A percentile compares a stretch with the other conserved stretches of the same genome.
Evolutionary conservation across 1,140 invertebrate species (phyloP).

Genomic region (Paraescarpia echinospica): DNA sequence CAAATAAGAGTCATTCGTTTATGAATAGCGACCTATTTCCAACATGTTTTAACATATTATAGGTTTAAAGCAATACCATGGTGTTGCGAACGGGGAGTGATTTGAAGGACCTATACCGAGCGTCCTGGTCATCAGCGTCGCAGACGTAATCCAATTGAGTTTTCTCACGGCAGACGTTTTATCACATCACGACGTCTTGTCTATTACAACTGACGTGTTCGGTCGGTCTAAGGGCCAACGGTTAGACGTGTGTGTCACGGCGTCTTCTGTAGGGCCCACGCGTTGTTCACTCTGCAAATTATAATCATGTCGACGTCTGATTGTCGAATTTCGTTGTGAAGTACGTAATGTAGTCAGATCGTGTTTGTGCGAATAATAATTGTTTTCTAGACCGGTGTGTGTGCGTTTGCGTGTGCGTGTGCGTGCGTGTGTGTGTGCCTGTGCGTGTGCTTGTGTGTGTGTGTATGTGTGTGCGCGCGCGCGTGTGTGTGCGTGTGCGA

Average conservation of each 20-base stretch:
- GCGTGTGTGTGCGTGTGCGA: too few species aligned
- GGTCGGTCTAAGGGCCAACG: background rate
- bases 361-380: background rate
- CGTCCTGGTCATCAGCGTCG: background rate
- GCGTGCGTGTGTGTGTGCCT: too few species aligned
- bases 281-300: background rate
- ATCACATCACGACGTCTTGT: background rate
- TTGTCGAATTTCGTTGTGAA: background rate
- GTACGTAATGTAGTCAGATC: background rate
- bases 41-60: too few species aligned
- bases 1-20: too few species aligned
- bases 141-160: background rate
- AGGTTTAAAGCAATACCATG: too few species aligned
- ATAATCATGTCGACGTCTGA: background rate
- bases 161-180: background rate
- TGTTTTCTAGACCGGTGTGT: background rate
- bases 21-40: too few species aligned
- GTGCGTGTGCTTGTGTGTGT: too few species aligned
- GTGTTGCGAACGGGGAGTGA: too few species aligned
- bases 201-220: background rate
- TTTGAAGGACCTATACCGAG: too few species aligned
- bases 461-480: too few species aligned
- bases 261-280: background rate
- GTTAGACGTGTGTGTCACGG: background rate
- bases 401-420: too few species aligned